phyloP scores from a whole-genome alignment of 1,140 invertebrate genomes.

The Dreissena rostriformis region DNA sequence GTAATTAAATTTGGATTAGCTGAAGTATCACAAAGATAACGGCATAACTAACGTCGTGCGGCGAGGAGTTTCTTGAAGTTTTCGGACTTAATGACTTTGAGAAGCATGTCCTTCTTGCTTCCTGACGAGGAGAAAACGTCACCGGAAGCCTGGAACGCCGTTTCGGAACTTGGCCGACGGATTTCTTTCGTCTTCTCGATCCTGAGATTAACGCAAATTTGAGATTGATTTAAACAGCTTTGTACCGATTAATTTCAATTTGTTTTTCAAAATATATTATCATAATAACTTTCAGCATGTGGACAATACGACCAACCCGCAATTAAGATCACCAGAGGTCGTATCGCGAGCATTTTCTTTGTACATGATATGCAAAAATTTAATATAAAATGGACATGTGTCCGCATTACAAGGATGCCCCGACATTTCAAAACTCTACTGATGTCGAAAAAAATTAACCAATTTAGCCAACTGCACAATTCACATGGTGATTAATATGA shows the following conservation, averaged over 20 bases:
- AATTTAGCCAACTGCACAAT: too few relatives aligned
- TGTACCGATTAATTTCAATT: not conserved
- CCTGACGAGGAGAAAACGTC: not conserved
- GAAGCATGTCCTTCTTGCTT: constrained; percentile 2
- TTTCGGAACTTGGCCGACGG: not conserved
- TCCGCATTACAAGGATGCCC: too few relatives aligned
- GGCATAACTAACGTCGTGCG: not conserved
- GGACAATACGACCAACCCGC: too few relatives aligned
- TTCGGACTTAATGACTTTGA: constrained; percentile 13
- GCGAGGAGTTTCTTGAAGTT: constrained; percentile 35
- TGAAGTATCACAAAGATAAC: not conserved
- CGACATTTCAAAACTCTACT: too few relatives aligned
- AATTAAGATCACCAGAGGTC: too few relatives aligned
- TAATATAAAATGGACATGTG: too few relatives aligned
- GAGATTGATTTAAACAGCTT: not conserved
- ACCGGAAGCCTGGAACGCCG: not conserved
- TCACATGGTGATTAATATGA: too few relatives aligned
- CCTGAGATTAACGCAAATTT: not conserved
- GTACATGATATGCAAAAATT: too few relatives aligned
- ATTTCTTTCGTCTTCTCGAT: constrained; percentile 34
- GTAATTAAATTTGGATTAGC: not conserved
- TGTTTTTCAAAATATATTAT: too few relatives aligned
- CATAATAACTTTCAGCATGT: too few relatives aligned
- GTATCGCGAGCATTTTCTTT: too few relatives aligned
- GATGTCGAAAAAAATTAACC: too few relatives aligned